Percentiles rank a stretch among this genome's conserved stretches.
Evolutionary conservation across 2,113 vertebrate species (phyloP).

Genomic region (Mormyrus lacerda): DNA sequence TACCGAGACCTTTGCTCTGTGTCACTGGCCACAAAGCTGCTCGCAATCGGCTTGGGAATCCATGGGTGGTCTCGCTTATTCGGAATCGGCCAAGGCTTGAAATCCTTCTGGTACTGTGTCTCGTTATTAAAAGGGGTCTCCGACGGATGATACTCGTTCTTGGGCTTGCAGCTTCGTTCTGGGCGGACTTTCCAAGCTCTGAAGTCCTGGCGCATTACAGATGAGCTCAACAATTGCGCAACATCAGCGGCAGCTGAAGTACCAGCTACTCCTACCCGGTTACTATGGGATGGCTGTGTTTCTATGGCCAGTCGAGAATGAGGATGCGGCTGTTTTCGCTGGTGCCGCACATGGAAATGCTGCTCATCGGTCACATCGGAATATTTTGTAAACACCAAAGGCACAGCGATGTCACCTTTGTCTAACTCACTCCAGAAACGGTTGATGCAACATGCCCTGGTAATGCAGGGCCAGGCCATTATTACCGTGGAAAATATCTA

Average conservation of each 20-base stretch:
- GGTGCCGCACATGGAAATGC: constrained; percentile 58
- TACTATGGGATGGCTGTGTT: constrained; percentile 61
- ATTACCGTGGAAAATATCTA: constrained; percentile 19
- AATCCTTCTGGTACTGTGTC: constrained; percentile 96
- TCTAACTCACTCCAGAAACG: constrained; percentile 95
- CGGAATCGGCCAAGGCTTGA: constrained; percentile 89
- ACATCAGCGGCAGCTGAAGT: constrained; percentile 53
- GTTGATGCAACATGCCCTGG: constrained; percentile 93
- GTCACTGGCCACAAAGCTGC: constrained; percentile 29
- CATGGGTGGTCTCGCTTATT: constrained; percentile 88
- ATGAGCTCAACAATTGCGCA: constrained; percentile 49
- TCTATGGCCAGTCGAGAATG: constrained; percentile 66
- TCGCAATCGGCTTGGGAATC: constrained; percentile 78
- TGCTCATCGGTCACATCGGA: constrained; percentile 81
- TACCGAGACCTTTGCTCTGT: constrained; percentile 22
- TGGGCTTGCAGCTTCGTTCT: constrained; percentile 87
- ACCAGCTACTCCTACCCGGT: constrained; percentile 60
- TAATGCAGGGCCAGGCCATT: constrained; percentile 98
- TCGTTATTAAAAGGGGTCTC: constrained; percentile 76
- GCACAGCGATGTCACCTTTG: constrained; percentile 91
- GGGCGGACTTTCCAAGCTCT: constrained; percentile 87
- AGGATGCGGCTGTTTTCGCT: constrained; percentile 40
- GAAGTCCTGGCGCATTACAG: constrained; percentile 92
- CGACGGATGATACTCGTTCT: constrained; percentile 80
- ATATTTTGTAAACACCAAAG: constrained; percentile 89